Base-by-base conservation (phyloP, 2,888 invertebrate species). In the Aspidiotus rigidus region DNA sequence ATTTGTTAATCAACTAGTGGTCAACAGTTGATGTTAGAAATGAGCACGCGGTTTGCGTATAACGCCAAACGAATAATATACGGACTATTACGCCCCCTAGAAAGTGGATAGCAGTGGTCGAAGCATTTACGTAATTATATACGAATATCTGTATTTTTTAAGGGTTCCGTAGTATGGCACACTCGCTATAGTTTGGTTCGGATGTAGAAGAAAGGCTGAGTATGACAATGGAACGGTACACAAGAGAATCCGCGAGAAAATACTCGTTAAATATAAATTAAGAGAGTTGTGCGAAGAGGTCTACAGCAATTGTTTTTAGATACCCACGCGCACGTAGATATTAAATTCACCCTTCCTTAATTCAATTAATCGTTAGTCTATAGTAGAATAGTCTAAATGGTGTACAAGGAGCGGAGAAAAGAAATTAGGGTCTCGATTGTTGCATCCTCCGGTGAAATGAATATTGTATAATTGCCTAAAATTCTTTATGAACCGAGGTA, bases 231-330 rank as follows among this genome's bases (percentile, higher is more conserved):
- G 49, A n/a, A 49, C 49, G 11, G 49, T n/a, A 49, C 49, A n/a
- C n/a, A 6, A 13, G 49, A 11, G 49, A n/a, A 11, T 49, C n/a
- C n/a, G 49, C 49, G 49, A 49, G 28, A 28, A 28, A 49, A 49
- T n/a, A n/a, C 49, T 49, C 49, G 49, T 49, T 49, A 49, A 49
- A 49, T 49, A 49, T 49, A 49, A 49, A 49, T 49, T 49, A 49
- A 49, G 49, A 49, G 49, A n/a, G 11, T n/a, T n/a, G 49, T 13
- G 49, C 49, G 11, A 28, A 28, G 49, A 49, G 49, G 49, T 49
- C 49, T 11, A n/a, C n/a, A n/a, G 49, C 49, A 49, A 49, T 49
- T 49, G 49, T 49, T 49, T 49, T n/a, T 49, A 49, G 49, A 49
- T n/a, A 11, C 49, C n/a, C 49, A 3, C 49, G 49, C 49, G n/a